Conservation (phyloP, 2,113 vertebrate species). For the Larimichthys polyactis region DNA sequence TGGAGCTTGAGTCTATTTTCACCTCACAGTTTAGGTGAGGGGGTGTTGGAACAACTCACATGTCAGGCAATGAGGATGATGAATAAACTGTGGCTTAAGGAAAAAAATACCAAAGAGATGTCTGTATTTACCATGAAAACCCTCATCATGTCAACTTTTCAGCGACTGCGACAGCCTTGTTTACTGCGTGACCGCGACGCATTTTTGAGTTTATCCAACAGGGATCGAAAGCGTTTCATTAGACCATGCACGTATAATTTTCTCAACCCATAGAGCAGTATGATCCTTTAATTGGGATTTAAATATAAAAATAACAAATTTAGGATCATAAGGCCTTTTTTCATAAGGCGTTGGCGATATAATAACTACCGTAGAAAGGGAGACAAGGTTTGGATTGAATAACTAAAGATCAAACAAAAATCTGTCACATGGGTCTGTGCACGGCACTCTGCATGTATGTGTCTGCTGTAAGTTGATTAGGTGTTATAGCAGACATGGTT, state of each 20-base stretch:
- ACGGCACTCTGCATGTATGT: background rate
- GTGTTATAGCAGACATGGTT: background rate
- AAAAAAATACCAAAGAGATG: background rate
- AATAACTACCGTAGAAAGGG: background rate
- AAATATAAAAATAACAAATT: conserved; percentile 11
- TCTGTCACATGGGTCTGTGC: background rate
- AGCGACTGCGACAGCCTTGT: background rate
- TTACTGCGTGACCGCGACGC: conserved; percentile 2
- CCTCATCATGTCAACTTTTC: background rate
- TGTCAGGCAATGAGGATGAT: background rate
- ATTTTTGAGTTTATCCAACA: conserved; percentile 26
- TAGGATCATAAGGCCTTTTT: background rate
- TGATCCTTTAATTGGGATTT: conserved; percentile 29
- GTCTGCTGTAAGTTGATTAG: background rate
- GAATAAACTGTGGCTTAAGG: conserved; percentile 2
- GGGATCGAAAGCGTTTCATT: conserved; percentile 37
- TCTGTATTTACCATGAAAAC: background rate
- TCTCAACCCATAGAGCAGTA: background rate
- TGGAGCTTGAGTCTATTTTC: conserved; percentile 19
- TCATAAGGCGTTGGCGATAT: background rate
- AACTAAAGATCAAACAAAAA: background rate
- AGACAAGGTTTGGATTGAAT: conserved; percentile 1
- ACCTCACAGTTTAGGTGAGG: background rate
- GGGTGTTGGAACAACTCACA: background rate
- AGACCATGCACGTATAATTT: conserved; percentile 32